Evolutionary conservation across 2,113 vertebrate species (phyloP), one percentile per base, ranked within the genome.

Genomic region (Vulpes ferrilata): DNA sequence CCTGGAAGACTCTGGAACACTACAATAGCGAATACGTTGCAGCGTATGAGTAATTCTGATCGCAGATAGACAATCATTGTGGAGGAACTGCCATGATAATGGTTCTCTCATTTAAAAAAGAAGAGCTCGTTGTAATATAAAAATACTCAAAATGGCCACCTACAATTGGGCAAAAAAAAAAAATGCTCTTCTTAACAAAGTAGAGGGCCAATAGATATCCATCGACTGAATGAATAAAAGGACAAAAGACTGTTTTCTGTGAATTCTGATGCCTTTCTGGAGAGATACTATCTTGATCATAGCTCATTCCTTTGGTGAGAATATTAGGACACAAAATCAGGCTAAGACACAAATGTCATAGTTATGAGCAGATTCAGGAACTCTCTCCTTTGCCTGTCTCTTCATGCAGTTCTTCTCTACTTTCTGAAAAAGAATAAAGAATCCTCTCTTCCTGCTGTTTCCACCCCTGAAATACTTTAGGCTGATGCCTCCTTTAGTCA

Each of bases 1-100:
- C 96, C 96, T 93, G 93, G 3, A 90, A 93, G 96, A 97, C 95
- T 96, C 67, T n/a, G 69, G 93, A 62, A 96, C 32, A 53, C n/a
- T 3, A 5, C 84, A 95, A 95, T 88, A 97, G 97, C 96, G 97
- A 88, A 81, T 85, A 59, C 22, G 55, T 83, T 95, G 94, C 87
- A 85, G 89, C 96, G 92, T 93, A 89, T 95, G 97, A 98, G 92
- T 97, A 96, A 98, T 98, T 98, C 95, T 98, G 95, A 67, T 88
- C 76, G 35, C 22, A 94, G 82, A 92, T 20, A 83, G 96, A 96
- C 73, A 98, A 16, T 80, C 96, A 80, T 62, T 92, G 69, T 93
- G 91, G 74, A 97, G 62, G 35, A 93, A 92, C 20, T 86, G 62
- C 83, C 96, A 83, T 55, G 51, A 51, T 27, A 20, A 17, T 94